Evolutionary conservation across 53 echinoderm and acorn worm genomes (phyloP).

Genomic region (Paracentrotus lividus): DNA sequence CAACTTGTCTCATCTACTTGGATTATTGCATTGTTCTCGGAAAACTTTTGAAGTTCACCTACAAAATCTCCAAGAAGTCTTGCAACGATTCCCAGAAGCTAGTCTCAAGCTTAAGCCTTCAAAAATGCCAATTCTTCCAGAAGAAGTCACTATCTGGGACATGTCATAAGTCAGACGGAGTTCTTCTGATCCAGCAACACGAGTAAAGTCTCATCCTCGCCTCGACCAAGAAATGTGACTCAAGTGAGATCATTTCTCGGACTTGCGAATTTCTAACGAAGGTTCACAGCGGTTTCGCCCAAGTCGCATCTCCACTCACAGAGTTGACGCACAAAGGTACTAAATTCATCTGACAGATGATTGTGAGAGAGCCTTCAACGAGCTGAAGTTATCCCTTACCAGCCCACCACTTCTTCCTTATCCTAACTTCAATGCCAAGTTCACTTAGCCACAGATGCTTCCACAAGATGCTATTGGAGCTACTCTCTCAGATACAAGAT

Average conservation of each 20-base stretch:
- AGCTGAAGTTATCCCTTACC: too few relatives aligned
- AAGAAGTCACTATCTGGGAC: conserved; percentile 64
- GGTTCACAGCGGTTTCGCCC: conserved; percentile 73
- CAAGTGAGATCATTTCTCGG: too few relatives aligned
- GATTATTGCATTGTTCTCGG: conserved; percentile 70
- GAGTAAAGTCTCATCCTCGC: conserved; percentile 69
- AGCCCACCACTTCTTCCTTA: too few relatives aligned
- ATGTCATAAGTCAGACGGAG: conserved; percentile 58
- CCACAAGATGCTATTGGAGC: too few relatives aligned
- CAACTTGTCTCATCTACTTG: conserved; percentile 72
- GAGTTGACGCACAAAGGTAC: conserved; percentile 57
- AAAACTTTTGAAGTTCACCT: conserved; percentile 64
- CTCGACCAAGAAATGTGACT: conserved; percentile 55
- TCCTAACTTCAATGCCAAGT: conserved; percentile 59
- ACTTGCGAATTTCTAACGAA: conserved; percentile 76
- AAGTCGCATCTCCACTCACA: too few relatives aligned
- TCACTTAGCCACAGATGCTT: too few relatives aligned
- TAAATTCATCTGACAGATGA: too few relatives aligned
- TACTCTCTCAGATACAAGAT: too few relatives aligned
- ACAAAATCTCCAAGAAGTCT: too few relatives aligned
- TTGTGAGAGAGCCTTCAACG: too few relatives aligned
- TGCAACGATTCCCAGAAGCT: too few relatives aligned
- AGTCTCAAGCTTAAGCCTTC: conserved; percentile 46
- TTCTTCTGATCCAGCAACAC: conserved; percentile 77
- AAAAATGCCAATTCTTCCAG: conserved; percentile 65